Conservation (phyloP, 1,140 invertebrate species). For the Drosophila pseudoananassae region DNA sequence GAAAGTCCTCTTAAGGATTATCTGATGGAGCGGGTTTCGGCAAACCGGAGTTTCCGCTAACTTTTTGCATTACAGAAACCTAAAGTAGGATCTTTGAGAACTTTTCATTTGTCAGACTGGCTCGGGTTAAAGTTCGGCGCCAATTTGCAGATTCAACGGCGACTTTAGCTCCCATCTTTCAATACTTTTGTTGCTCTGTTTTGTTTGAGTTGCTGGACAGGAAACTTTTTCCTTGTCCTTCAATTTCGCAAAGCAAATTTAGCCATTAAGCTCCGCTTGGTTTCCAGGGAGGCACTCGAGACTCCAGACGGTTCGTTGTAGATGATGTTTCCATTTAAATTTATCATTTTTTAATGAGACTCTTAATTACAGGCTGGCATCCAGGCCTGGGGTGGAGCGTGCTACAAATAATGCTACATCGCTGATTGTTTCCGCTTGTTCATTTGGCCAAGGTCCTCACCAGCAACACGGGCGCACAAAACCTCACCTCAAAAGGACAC, state of each 20-base stretch:
- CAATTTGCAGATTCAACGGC: constrained; percentile 65
- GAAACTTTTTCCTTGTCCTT: constrained; percentile 45
- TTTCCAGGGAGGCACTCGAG: constrained; percentile 45
- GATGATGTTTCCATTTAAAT: constrained; percentile 78
- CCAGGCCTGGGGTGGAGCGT: constrained; percentile 27
- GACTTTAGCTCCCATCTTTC: constrained; percentile 13
- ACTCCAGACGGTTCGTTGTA: constrained; percentile 36
- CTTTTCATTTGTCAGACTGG: constrained; percentile 49
- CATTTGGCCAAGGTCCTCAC: constrained; percentile 54
- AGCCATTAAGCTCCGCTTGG: constrained; percentile 25
- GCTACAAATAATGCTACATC: constrained; percentile 77
- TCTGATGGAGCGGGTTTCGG: constrained; percentile 13
- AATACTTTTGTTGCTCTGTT: constrained; percentile 8
- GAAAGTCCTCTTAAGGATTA: constrained; percentile 6
- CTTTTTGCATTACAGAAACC: constrained; percentile 31
- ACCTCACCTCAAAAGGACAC: constrained; percentile 21
- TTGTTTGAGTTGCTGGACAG: constrained; percentile 14
- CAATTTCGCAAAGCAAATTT: constrained; percentile 47
- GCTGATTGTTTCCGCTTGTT: constrained; percentile 81
- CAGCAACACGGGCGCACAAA: constrained; percentile 17
- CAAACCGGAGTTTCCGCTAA: constrained; percentile 14
- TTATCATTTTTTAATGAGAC: constrained; percentile 83
- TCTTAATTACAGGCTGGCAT: constrained; percentile 70
- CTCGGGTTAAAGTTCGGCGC: constrained; percentile 47
- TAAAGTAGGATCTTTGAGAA: constrained; percentile 56